phyloP scores from a whole-genome alignment of 1,140 invertebrate species.

The Heliconius hewitsoni region DNA sequence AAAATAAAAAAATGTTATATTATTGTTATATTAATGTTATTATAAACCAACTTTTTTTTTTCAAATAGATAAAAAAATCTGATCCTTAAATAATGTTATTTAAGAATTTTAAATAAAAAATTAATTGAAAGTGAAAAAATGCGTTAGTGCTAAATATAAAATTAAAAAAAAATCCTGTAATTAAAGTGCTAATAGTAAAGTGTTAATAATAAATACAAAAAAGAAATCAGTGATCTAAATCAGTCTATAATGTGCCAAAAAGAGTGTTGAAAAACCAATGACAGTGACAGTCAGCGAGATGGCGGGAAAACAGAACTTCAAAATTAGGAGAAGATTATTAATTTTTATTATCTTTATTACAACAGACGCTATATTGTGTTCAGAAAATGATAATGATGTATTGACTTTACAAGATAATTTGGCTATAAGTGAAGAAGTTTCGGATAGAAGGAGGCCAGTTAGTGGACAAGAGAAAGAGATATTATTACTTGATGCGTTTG shows the following conservation, averaged over 20 bases:
- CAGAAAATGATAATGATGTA: conserved; percentile 69
- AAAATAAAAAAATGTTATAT: conserved; percentile 23
- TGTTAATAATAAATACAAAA: background rate
- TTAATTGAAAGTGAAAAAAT: background rate
- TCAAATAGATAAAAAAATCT: background rate
- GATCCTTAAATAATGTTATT: background rate
- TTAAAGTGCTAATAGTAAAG: background rate
- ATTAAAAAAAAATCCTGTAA: conserved; percentile 36
- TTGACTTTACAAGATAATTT: conserved; percentile 71
- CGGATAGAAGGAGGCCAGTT: conserved; percentile 80
- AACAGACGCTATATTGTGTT: conserved; percentile 47
- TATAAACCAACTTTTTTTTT: too few relatives aligned
- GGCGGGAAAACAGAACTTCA: conserved; percentile 65
- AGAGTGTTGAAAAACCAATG: conserved; percentile 37
- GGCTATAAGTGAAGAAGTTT: conserved; percentile 55
- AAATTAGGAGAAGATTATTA: conserved; percentile 71
- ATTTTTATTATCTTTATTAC: conserved; percentile 52
- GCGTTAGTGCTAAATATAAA: conserved; percentile 20
- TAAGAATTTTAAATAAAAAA: background rate
- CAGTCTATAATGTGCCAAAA: conserved; percentile 47
- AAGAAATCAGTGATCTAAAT: background rate
- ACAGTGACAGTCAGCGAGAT: conserved; percentile 47
- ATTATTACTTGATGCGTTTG: conserved; percentile 86
- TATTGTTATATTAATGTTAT: too few relatives aligned
- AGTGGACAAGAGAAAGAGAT: conserved; percentile 88